Base-by-base conservation (phyloP, 2,888 invertebrate genomes). In the Cataglyphis albicans region DNA sequence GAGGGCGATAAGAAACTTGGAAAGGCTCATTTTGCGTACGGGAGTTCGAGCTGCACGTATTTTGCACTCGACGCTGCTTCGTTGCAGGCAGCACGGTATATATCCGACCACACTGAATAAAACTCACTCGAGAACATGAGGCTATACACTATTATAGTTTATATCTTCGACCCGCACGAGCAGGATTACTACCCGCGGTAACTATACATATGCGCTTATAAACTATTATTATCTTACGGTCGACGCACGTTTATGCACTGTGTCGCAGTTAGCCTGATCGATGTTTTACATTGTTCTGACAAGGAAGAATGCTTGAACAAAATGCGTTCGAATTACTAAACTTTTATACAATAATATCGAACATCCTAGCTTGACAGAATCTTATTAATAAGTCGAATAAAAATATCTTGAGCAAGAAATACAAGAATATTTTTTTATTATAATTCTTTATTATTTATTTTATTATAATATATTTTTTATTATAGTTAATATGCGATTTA, bases 221-320 rank as follows among this genome's bases (percentile, higher is more conserved):
- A 86, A 84, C 87, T 82, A 86, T 87, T 87, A 88, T 87, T 85
- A 87, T 87, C 87, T 81, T 75, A 81, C 81, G 84, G 76, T 81
- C 82, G 81, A 64, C 70, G 55, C 75, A 83, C 81, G 38, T 80
- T 82, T 65, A 55, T 74, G 75, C 80, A 72, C 67, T 82, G 81
- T 81, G 82, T 84, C 84, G 80, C 57, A 35, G 70, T 72, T 81
- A 70, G 78, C 35, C 78, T 82, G 86, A 87, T 82, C 83, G 83
- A 81, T 75, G 70, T 70, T 85, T 86, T 75, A 76, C 86, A 70
- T 80, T 78, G 68, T 64, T 67, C 75, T 61, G 65, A 67, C 65
- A 57, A 85, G 57, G 55, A 76, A 76, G 41, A 41, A 65, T 67
- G 65, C 55, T n/a, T 29, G 55, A 35, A 55, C 29, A n/a, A 76